Percentiles rank a stretch among this genome's conserved stretches.
phyloP scores from a whole-genome alignment of 2,797 vertebrate genomes.

The Xenentodon cancila region DNA sequence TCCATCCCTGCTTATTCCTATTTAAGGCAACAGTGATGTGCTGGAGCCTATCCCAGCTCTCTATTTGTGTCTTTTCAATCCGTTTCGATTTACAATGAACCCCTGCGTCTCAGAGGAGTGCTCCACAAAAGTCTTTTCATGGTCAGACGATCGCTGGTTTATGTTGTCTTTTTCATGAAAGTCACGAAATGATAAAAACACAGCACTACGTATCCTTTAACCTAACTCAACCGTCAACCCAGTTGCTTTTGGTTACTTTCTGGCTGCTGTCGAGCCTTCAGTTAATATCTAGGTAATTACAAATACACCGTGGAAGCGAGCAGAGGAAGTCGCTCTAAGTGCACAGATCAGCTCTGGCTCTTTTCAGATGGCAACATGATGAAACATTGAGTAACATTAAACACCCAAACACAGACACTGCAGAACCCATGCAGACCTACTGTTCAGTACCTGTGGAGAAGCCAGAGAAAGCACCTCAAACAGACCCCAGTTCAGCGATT shows the following conservation, averaged over 20 bases:
- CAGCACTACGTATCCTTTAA: background rate
- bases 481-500: constrained; percentile 38
- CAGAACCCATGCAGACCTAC: constrained; percentile 37
- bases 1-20: too few species aligned
- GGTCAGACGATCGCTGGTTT: too few species aligned
- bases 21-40: too few species aligned
- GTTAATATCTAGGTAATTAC: constrained; percentile 25
- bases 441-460: constrained; percentile 47
- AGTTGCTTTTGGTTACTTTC: too few species aligned
- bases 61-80: too few species aligned
- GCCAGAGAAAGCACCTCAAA: constrained; percentile 34
- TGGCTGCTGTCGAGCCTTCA: too few species aligned
- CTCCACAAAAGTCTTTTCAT: too few species aligned
- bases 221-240: background rate
- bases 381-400: constrained; percentile 58
- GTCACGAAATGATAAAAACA: background rate
- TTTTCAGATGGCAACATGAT: constrained; percentile 59
- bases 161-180: too few species aligned
- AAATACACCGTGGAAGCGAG: constrained; percentile 13
- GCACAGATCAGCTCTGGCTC: constrained; percentile 32
- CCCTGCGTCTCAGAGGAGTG: too few species aligned
- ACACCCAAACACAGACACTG: constrained; percentile 25
- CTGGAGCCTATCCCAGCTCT: too few species aligned
- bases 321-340: constrained; percentile 34
- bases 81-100: too few species aligned